Evolutionary conservation across 2,888 invertebrate genomes (phyloP).

Genomic region (Sinotaia quadrata): DNA sequence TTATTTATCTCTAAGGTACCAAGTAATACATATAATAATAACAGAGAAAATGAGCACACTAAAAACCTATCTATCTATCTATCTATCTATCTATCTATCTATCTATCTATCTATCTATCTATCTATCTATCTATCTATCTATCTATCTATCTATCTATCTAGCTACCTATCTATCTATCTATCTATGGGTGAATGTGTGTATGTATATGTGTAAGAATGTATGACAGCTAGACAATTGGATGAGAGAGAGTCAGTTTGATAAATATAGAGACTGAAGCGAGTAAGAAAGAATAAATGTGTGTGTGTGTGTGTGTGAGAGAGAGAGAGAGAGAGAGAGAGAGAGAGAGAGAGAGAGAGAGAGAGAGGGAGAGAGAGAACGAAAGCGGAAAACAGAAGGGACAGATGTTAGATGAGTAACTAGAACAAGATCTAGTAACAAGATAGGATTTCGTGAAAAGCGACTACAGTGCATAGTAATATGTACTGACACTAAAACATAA

Average conservation of each 20-base stretch:
- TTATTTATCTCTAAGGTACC: too few relatives aligned
- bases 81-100: constrained; percentile 5
- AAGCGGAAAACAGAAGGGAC: background rate
- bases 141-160: constrained; percentile 5
- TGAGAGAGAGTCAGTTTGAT: background rate
- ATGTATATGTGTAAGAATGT: too few relatives aligned
- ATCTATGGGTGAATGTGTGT: too few relatives aligned
- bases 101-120: constrained; percentile 5
- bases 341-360: background rate
- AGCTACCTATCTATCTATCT: too few relatives aligned
- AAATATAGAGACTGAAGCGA: background rate
- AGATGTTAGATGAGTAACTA: background rate
- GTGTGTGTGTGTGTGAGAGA: background rate
- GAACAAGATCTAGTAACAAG: too few relatives aligned
- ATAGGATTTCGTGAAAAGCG: too few relatives aligned
- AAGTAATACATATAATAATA: too few relatives aligned
- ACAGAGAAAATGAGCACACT: too few relatives aligned
- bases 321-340: background rate
- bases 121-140: constrained; percentile 5
- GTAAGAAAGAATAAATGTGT: background rate
- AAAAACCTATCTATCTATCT: too few relatives aligned
- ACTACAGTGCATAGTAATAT: too few relatives aligned
- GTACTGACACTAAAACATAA: too few relatives aligned
- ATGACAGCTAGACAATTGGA: background rate
- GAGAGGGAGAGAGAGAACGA: too few relatives aligned